These are phyloP conservation scores for Aphaenogaster rudis DNA, from an alignment of 1,140 invertebrate genomes.

Conservation along the genomic window DNA sequence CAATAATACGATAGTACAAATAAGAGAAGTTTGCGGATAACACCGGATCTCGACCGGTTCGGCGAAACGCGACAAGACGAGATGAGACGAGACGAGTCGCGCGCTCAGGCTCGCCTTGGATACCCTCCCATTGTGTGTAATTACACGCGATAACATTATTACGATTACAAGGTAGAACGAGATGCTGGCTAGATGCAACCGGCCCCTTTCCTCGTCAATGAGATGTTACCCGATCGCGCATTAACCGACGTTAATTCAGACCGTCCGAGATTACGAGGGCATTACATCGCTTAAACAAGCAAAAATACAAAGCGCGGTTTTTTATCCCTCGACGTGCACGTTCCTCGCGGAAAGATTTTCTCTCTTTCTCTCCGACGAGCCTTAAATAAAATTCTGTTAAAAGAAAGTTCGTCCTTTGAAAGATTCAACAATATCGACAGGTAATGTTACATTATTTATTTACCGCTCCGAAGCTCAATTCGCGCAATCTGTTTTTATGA, in stretches of 20 bases:
- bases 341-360: not conserved
- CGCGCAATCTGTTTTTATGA: not conserved
- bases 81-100: not conserved
- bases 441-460: not conserved
- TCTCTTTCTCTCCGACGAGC: not conserved
- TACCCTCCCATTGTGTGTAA: constrained; percentile 30
- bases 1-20: constrained; percentile 46
- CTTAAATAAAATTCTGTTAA: constrained; percentile 25
- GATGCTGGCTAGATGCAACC: constrained; percentile 33
- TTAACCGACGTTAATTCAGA: constrained; percentile 36
- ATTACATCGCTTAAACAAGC: not conserved
- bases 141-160: constrained; percentile 57
- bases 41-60: constrained; percentile 34
- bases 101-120: not conserved
- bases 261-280: not conserved
- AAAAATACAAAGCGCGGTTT: not conserved
- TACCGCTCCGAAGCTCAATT: constrained; percentile 13
- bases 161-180: constrained; percentile 34
- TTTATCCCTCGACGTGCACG: not conserved
- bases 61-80: constrained; percentile 22
- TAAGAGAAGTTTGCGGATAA: constrained; percentile 28
- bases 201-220: constrained; percentile 16
- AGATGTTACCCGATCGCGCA: constrained; percentile 35
- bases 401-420: not conserved
- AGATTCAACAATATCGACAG: constrained; percentile 12